phyloP scores from a whole-genome alignment of 2,113 vertebrate genomes.

The Catagonus wagneri region DNA sequence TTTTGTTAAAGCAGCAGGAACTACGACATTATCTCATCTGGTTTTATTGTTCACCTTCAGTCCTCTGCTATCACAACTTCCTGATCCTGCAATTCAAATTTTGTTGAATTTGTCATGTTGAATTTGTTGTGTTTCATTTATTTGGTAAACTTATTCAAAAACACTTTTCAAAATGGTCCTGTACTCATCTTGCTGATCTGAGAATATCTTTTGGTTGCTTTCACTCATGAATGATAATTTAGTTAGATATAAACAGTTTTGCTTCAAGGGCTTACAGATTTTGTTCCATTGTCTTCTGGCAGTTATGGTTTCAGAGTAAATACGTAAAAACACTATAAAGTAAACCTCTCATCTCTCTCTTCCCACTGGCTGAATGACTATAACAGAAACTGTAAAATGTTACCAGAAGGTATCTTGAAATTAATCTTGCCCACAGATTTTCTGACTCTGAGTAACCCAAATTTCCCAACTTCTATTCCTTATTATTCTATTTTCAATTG shows the following conservation, averaged over 20 bases:
- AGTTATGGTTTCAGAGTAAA: constrained; percentile 8
- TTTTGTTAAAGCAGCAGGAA: neutral
- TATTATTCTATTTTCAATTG: constrained; percentile 12
- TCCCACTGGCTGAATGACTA: neutral
- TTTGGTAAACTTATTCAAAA: constrained; percentile 29
- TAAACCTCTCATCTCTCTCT: neutral
- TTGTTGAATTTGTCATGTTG: neutral
- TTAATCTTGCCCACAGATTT: neutral
- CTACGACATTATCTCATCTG: neutral
- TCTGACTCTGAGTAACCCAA: constrained; percentile 2
- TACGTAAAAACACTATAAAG: neutral
- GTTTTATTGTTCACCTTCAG: neutral
- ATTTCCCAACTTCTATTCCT: neutral
- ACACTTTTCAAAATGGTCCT: neutral
- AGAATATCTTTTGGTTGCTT: neutral
- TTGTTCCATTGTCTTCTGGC: neutral
- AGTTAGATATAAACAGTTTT: constrained; percentile 3
- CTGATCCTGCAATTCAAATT: constrained; percentile 9
- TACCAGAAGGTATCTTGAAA: constrained; percentile 38
- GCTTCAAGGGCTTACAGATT: constrained; percentile 19
- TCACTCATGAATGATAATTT: constrained; percentile 28
- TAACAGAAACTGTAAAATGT: neutral
- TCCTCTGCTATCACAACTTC: neutral
- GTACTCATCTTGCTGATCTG: constrained; percentile 7
- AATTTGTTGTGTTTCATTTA: neutral